phyloP scores from a whole-genome alignment of 2,113 vertebrate genomes.

The Laticauda colubrina region DNA sequence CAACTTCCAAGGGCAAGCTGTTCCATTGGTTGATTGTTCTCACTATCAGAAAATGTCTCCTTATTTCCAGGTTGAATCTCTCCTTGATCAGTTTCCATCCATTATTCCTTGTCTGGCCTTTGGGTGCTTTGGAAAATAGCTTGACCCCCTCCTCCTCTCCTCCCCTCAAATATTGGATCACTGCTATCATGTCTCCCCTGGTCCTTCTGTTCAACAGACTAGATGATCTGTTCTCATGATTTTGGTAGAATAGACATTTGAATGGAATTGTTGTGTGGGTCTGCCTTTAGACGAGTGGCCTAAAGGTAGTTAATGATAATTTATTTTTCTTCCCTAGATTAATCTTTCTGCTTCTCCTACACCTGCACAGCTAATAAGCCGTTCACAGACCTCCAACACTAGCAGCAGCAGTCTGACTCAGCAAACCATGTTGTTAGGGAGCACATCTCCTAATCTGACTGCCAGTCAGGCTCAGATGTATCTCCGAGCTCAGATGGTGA shows the following conservation, averaged over 20 bases:
- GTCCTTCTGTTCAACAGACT: too few relatives aligned
- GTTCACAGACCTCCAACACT: constrained; percentile 83
- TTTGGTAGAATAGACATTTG: background rate
- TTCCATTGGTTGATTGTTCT: too few relatives aligned
- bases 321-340: constrained; percentile 79
- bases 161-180: too few relatives aligned
- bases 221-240: background rate
- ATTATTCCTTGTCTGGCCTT: too few relatives aligned
- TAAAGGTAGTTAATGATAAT: constrained; percentile 32
- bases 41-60: too few relatives aligned
- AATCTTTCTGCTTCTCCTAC: constrained; percentile 86
- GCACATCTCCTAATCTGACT: constrained; percentile 81
- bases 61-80: too few relatives aligned
- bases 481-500: constrained; percentile 93
- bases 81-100: too few relatives aligned
- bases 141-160: too few relatives aligned
- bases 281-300: background rate
- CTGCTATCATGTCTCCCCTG: too few relatives aligned
- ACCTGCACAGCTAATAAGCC: constrained; percentile 86
- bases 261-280: background rate
- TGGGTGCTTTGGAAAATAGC: too few relatives aligned
- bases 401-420: constrained; percentile 85
- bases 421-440: constrained; percentile 90
- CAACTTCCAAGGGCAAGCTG: too few relatives aligned
- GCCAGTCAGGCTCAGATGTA: constrained; percentile 96